Base-by-base conservation (phyloP, 1,140 invertebrate species). In the Pollicipes pollicipes region DNA sequence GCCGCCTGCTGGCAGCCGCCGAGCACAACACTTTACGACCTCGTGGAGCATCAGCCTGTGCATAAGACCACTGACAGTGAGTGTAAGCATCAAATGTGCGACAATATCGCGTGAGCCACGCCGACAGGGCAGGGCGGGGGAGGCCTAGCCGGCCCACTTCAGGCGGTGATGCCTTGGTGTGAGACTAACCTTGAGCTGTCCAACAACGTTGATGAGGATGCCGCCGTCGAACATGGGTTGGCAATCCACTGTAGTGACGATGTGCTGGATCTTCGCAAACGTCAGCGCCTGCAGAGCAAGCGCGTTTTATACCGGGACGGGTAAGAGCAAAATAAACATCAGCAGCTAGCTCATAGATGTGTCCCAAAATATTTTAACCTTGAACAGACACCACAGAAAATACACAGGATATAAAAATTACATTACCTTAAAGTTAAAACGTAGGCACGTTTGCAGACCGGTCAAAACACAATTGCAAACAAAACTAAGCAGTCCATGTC, bases 221-320 rank as follows among this genome's bases (percentile, higher is more conserved):
- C 94, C 93, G 66, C 93, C 93, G 83, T 96, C 93, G 77, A 93
- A 93, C 85, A 91, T 96, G 64, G 93, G 94, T 81, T 96, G 94
- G 72, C 90, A 93, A 80, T 97, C 94, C 67, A 95, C 87, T n/a
- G 90, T 87, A 70, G 93, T 95, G 78, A 96, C 89, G 78, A 89
- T 84, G 81, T 93, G 87, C 78, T 87, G 87, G 76, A 97, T 96
- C 83, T 93, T 94, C 85, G 94, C 90, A 85, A 96, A 96, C 72
- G 85, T 84, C 80, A 96, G 82, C 78, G 85, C 85, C 89, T 92
- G 79, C 73, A 88, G 85, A 76, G 72, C 74, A 77, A 76, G 74
- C 28, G 24, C 29, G 66, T 37, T 66, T 31, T 63, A 32, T 4
- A 30, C 31, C 58, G 66, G 63, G 27, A 21, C 70, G 58, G 10